Conservation (phyloP, 2,797 vertebrate genomes). For the Coilia nasus region DNA sequence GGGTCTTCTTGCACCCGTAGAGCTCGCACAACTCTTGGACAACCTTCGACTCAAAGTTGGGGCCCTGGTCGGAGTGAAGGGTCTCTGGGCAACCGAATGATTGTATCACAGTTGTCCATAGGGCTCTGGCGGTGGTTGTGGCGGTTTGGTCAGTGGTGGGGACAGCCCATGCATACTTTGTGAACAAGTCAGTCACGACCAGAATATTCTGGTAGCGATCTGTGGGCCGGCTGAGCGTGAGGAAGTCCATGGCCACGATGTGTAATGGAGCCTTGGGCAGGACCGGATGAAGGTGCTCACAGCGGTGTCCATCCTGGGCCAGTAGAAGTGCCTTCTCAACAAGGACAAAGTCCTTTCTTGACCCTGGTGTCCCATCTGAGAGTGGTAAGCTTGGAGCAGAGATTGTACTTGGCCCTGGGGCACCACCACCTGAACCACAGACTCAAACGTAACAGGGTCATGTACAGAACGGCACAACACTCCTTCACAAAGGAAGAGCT, state of each 20-base stretch:
- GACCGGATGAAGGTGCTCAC: too few species aligned
- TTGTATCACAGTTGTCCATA: too few species aligned
- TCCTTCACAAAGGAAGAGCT: neutral
- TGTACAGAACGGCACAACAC: neutral
- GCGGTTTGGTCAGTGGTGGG: too few species aligned
- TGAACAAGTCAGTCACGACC: too few species aligned
- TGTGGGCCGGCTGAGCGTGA: too few species aligned
- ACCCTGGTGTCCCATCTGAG: neutral
- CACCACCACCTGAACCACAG: neutral
- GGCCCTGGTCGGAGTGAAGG: neutral
- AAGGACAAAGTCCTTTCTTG: neutral
- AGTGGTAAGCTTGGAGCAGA: neutral
- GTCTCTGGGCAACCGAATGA: neutral
- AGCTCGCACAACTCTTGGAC: neutral
- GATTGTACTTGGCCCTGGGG: neutral
- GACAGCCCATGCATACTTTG: too few species aligned
- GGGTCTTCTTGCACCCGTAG: neutral
- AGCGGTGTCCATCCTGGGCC: too few species aligned
- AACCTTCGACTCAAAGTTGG: neutral
- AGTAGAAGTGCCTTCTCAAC: neutral
- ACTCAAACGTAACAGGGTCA: neutral
- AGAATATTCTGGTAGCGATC: too few species aligned
- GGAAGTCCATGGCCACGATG: too few species aligned
- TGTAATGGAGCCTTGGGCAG: too few species aligned
- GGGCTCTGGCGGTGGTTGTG: too few species aligned